Percentiles rank a stretch among this genome's conserved stretches.
Evolutionary conservation across 2,113 vertebrate genomes (phyloP).

Genomic region (Procavia capensis): DNA sequence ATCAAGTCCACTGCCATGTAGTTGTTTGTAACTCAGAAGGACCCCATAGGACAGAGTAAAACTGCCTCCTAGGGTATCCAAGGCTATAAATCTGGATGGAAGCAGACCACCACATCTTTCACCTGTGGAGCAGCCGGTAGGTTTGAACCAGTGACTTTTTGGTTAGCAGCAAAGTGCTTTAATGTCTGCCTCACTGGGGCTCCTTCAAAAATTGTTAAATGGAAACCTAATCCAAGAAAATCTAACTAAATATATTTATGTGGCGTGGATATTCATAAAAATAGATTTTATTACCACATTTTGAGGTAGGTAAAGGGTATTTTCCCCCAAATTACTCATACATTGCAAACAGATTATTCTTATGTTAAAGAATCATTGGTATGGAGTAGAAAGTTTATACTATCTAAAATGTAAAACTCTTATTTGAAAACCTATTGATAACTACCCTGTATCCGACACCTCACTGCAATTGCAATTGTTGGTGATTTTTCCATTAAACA

Average conservation of each 20-base stretch:
- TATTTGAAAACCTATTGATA: conserved; percentile 24
- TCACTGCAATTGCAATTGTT: conserved; percentile 65
- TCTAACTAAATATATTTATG: background rate
- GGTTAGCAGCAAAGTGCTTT: too few relatives aligned
- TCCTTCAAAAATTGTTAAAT: background rate
- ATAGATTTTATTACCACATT: background rate
- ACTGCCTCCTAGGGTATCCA: too few relatives aligned
- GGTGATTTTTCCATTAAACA: conserved; percentile 77
- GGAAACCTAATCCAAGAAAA: background rate
- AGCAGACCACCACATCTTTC: too few relatives aligned
- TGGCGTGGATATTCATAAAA: background rate
- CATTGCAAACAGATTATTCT: background rate
- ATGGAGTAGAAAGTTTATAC: background rate
- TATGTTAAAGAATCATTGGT: background rate
- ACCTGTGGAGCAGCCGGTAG: too few relatives aligned
- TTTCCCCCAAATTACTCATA: background rate
- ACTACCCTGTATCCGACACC: conserved; percentile 52
- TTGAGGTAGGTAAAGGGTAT: background rate
- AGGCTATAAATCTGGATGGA: too few relatives aligned
- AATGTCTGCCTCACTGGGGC: too few relatives aligned
- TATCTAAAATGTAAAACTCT: background rate
- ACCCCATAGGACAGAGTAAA: too few relatives aligned
- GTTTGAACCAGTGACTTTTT: too few relatives aligned
- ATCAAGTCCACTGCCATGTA: too few relatives aligned
- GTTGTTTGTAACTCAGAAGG: too few relatives aligned